A percentile compares a stretch with the other conserved stretches of the same genome.
These are phyloP conservation scores for Chrysogorgia sp. DNA, from an alignment of 92 coral and sea anemone species.

Conservation along the genomic window DNA sequence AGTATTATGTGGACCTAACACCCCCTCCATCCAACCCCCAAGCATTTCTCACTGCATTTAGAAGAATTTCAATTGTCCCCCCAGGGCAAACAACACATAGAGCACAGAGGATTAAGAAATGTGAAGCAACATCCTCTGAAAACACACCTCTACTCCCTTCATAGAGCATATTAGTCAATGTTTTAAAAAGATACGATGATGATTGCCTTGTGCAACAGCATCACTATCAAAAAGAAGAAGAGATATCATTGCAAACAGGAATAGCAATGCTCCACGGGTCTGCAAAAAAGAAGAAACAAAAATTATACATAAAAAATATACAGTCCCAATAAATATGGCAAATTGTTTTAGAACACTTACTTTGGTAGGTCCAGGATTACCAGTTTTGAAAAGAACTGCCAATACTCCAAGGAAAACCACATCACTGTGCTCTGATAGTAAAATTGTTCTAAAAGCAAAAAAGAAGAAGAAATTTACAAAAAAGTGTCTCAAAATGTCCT, in stretches of 20 bases:
- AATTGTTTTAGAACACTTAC: slow-evolving; percentile 34
- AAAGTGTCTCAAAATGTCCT: too few relatives aligned
- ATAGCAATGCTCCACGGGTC: slow-evolving; percentile 89
- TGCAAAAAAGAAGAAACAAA: slow-evolving; percentile 33
- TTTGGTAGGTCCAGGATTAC: slow-evolving; percentile 89
- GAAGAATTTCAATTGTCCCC: too few relatives aligned
- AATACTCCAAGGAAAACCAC: slow-evolving; percentile 86
- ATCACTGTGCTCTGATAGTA: slow-evolving; percentile 90
- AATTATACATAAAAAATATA: not conserved
- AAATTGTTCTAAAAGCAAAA: slow-evolving; percentile 69
- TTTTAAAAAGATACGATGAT: slow-evolving; percentile 60
- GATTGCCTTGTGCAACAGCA: slow-evolving; percentile 51
- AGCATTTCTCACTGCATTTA: too few relatives aligned
- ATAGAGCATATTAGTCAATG: not conserved
- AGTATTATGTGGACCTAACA: too few relatives aligned
- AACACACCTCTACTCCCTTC: not conserved
- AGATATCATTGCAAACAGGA: slow-evolving; percentile 81
- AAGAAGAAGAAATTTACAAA: too few relatives aligned
- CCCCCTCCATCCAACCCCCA: too few relatives aligned
- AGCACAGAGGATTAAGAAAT: too few relatives aligned
- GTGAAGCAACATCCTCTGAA: too few relatives aligned
- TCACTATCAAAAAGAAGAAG: slow-evolving; percentile 94
- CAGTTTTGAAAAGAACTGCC: slow-evolving; percentile 88
- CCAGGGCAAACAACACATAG: too few relatives aligned
- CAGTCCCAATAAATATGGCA: not conserved